phyloP scores from a whole-genome alignment of 2,888 invertebrate genomes.

The Acronicta psi region DNA sequence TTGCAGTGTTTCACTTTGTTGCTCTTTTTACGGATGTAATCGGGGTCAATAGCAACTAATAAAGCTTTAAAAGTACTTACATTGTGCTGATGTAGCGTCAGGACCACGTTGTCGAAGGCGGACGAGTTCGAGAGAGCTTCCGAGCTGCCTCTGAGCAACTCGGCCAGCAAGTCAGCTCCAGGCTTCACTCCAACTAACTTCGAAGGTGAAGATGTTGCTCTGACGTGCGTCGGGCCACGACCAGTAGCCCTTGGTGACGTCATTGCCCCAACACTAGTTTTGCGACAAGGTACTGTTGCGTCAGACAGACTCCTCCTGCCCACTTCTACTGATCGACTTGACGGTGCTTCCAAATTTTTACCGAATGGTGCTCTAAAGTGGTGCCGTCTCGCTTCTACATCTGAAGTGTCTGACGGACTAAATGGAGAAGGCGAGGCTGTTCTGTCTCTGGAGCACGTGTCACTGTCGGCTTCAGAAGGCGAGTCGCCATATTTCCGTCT shows the following conservation, averaged over 20 bases:
- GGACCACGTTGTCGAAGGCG: constrained; percentile 85
- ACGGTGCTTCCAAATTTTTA: constrained; percentile 81
- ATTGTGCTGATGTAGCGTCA: constrained; percentile 86
- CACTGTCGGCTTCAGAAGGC: constrained; percentile 92
- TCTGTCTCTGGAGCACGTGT: constrained; percentile 88
- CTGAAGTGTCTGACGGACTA: constrained; percentile 90
- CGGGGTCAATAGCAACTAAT: constrained; percentile 65
- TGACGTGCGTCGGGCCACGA: constrained; percentile 90
- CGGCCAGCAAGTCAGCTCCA: constrained; percentile 91
- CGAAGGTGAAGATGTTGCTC: constrained; percentile 94
- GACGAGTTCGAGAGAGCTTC: constrained; percentile 92
- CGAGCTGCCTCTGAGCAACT: constrained; percentile 93
- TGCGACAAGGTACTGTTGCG: constrained; percentile 88
- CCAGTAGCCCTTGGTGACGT: constrained; percentile 75
- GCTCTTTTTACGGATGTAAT: constrained; percentile 68
- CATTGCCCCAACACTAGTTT: constrained; percentile 89
- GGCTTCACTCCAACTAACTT: constrained; percentile 91
- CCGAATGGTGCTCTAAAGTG: constrained; percentile 91
- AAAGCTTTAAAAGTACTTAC: constrained; percentile 76
- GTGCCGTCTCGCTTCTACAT: constrained; percentile 84
- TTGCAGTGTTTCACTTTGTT: constrained; percentile 74
- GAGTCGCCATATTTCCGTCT: constrained; percentile 89
- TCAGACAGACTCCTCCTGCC: constrained; percentile 84
- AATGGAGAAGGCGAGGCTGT: constrained; percentile 90
- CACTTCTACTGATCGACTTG: constrained; percentile 88